phyloP scores from a whole-genome alignment of 2,888 invertebrate genomes.

The Tenodera sinensis region DNA sequence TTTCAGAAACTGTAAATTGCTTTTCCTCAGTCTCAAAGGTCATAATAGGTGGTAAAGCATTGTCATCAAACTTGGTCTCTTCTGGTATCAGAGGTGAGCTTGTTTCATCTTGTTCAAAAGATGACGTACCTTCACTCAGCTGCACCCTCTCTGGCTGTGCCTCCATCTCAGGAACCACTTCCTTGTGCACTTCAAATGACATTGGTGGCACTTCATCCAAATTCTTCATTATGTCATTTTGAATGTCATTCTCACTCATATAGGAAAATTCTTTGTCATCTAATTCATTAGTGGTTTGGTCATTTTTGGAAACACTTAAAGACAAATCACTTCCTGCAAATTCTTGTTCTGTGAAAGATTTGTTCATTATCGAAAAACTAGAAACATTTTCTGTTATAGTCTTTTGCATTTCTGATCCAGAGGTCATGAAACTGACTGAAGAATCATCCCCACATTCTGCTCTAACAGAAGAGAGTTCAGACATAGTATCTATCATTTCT shows the following conservation, averaged over 20 bases:
- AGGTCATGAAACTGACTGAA: slow-evolving; percentile 25
- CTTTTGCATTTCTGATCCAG: background rate
- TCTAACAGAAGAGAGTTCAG: slow-evolving; percentile 50
- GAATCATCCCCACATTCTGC: slow-evolving; percentile 53
- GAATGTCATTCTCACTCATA: background rate
- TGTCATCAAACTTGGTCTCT: background rate
- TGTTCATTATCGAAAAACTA: background rate
- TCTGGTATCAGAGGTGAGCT: background rate
- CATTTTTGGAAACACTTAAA: background rate
- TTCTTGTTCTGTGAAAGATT: slow-evolving; percentile 4
- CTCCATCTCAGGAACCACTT: slow-evolving; percentile 22
- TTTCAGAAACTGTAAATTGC: background rate
- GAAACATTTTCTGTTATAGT: background rate
- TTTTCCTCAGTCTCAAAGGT: background rate
- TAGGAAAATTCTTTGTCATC: background rate
- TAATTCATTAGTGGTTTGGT: too few species aligned
- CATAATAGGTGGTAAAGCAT: background rate
- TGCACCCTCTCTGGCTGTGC: slow-evolving; percentile 17
- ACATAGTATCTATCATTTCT: slow-evolving; percentile 41
- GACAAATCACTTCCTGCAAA: background rate
- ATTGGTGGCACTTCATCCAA: background rate
- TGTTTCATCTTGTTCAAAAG: background rate
- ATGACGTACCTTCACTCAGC: background rate
- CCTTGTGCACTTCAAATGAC: slow-evolving; percentile 26
- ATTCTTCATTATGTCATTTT: background rate